Conservation (phyloP, 2,888 invertebrate genomes). For the Spodoptera picta region DNA sequence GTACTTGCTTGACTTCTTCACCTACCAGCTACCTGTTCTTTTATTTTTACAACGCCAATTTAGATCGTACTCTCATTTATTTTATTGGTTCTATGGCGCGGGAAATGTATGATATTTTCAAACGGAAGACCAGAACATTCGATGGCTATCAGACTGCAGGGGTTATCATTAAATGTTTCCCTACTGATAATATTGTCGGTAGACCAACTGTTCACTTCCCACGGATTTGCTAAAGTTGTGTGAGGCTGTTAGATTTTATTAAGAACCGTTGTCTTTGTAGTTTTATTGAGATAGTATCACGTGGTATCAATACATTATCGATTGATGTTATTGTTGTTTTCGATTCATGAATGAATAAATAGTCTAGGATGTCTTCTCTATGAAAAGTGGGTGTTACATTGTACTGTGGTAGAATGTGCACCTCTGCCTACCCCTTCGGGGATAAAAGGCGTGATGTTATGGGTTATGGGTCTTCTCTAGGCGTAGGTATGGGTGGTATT, state of each 20-base stretch:
- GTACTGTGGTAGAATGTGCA: no score
- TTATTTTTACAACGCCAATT: conserved; percentile 22
- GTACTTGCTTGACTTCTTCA: conserved; percentile 6
- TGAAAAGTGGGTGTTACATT: no score
- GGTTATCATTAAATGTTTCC: conserved; percentile 49
- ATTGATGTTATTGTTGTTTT: no score
- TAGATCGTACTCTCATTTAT: conserved; percentile 12
- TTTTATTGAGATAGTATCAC: no score
- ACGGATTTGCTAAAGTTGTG: conserved; percentile 31
- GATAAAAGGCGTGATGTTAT: no score
- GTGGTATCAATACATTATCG: no score
- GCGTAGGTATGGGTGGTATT: no score
- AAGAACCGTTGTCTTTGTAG: no score
- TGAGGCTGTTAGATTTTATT: neutral
- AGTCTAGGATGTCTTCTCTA: no score
- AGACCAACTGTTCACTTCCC: conserved; percentile 28
- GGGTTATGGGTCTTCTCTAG: no score
- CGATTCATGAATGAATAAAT: no score
- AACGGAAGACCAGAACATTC: conserved; percentile 29
- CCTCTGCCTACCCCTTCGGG: no score
- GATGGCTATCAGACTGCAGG: conserved; percentile 36
- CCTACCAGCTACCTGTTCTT: conserved; percentile 30
- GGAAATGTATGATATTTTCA: conserved; percentile 25
- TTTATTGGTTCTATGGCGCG: conserved; percentile 23
- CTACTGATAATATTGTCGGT: conserved; percentile 36